Base-by-base conservation (phyloP, 1,140 invertebrate genomes). In the Saccostrea glomerata region DNA sequence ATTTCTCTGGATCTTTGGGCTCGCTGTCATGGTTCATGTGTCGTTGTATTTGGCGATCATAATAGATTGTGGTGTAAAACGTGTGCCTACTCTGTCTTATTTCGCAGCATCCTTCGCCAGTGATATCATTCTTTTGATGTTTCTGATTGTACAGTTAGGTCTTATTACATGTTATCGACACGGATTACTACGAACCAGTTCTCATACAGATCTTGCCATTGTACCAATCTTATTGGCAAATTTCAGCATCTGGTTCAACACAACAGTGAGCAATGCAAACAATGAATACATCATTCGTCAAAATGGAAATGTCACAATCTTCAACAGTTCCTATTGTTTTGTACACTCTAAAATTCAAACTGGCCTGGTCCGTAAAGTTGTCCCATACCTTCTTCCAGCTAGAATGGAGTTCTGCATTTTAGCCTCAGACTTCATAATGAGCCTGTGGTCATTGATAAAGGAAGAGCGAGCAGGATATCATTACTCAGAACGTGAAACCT, bases 331-430 rank as follows among this genome's bases (percentile, higher is more conserved):
- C 6, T 63, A 20, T n/a, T 63, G 58, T 63, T 63, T 63, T 63
- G 58, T 20, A n/a, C 17, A 63, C 25, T 73, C 70, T 30, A 36
- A 73, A 73, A 73, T 73, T 73, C 70, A 73, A 73, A 73, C 11
- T 15, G 25, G 9, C 0, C 70, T 73, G 30, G 23, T 25, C 4
- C 23, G 70, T 15, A 73, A 73, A 73, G 15, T 73, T 13, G 23
- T 36, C 15, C 70, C 30, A 3, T 30, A 30, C 30, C 30, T 73
- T 6, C 70, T 73, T 11, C 70, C 70, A 73, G 25, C 70, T 11
- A 25, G 30, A 30, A 73, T 73, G 70, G 70, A 73, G 30, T 73
- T 73, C 25, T 73, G 30, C 25, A 73, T 73, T 11, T 25, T 73
- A 11, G 70, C 70, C 13, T 73, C 70, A 25, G 25, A 12, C 15